Conservation (phyloP, 2,797 vertebrate species). For the Ptychadena robeensis region DNA sequence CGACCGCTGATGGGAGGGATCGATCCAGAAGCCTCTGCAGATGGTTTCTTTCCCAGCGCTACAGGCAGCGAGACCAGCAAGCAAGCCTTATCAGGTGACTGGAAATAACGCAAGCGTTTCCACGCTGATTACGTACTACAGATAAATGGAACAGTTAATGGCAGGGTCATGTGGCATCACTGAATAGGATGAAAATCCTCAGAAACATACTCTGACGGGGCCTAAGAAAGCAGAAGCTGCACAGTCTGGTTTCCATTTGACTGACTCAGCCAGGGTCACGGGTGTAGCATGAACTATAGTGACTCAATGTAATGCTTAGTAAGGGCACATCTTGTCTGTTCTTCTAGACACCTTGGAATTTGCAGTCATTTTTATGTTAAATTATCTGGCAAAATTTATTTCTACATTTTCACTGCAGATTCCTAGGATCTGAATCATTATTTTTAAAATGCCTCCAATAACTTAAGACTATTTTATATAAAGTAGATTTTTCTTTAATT, state of each 20-base stretch:
- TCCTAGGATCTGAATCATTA: background rate
- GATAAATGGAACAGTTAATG: slow-evolving; percentile 28
- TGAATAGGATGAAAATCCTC: background rate
- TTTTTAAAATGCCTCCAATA: no score
- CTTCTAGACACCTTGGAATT: background rate
- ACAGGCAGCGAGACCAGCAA: slow-evolving; percentile 83
- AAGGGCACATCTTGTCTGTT: background rate
- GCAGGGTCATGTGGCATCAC: background rate
- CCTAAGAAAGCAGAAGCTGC: slow-evolving; percentile 40
- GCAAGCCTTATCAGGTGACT: slow-evolving; percentile 89
- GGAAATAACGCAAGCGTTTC: slow-evolving; percentile 23
- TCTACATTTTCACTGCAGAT: background rate
- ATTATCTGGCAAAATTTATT: background rate
- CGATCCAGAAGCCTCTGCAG: slow-evolving; percentile 82
- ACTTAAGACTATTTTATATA: no score
- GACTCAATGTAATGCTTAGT: slow-evolving; percentile 27
- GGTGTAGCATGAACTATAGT: slow-evolving; percentile 6
- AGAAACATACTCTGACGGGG: background rate
- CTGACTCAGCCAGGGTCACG: slow-evolving; percentile 22
- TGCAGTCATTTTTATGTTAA: background rate
- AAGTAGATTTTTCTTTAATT: no score
- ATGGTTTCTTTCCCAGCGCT: slow-evolving; percentile 81
- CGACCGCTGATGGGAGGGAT: slow-evolving; percentile 90
- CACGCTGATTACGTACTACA: background rate
- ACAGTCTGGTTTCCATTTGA: slow-evolving; percentile 29